A percentile compares a stretch with the other conserved stretches of the same genome.
These are phyloP conservation scores for Microhierax caerulescens DNA, from an alignment of 2,797 vertebrate species.

Conservation along the genomic window DNA sequence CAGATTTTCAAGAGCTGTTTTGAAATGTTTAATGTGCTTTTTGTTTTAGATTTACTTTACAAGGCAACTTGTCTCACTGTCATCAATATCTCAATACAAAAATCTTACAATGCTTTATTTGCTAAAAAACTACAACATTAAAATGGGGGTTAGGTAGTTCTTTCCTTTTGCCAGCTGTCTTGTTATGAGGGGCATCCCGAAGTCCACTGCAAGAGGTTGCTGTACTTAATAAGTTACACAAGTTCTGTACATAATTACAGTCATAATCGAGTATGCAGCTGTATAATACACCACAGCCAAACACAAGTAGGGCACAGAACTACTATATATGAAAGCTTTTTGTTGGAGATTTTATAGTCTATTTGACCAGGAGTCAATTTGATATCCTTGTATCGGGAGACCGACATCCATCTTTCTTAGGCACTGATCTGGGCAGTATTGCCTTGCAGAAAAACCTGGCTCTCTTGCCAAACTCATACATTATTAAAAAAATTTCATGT, in stretches of 20 bases:
- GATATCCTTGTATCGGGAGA: neutral
- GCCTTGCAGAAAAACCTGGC: constrained; percentile 27
- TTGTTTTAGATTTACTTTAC: constrained; percentile 74
- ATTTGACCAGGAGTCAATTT: neutral
- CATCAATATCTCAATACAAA: constrained; percentile 74
- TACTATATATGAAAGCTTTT: neutral
- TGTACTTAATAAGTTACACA: constrained; percentile 81
- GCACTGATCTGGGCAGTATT: constrained; percentile 54
- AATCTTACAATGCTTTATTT: constrained; percentile 66
- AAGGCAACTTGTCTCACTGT: constrained; percentile 69
- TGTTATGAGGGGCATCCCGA: neutral
- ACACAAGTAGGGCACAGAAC: neutral
- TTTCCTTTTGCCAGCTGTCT: constrained; percentile 36
- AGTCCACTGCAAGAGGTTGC: constrained; percentile 8
- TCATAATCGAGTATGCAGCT: neutral
- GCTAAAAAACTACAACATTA: constrained; percentile 73
- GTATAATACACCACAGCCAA: constrained; percentile 1
- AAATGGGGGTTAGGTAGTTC: constrained; percentile 51
- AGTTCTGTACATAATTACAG: constrained; percentile 90
- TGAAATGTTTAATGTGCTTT: constrained; percentile 80
- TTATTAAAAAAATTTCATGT: neutral
- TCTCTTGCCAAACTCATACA: constrained; percentile 21
- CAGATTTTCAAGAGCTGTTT: constrained; percentile 26
- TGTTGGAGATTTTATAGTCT: neutral
- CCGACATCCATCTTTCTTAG: constrained; percentile 15